Base-by-base conservation (phyloP, 1,140 invertebrate species). In the Leptopilina clavipes region DNA sequence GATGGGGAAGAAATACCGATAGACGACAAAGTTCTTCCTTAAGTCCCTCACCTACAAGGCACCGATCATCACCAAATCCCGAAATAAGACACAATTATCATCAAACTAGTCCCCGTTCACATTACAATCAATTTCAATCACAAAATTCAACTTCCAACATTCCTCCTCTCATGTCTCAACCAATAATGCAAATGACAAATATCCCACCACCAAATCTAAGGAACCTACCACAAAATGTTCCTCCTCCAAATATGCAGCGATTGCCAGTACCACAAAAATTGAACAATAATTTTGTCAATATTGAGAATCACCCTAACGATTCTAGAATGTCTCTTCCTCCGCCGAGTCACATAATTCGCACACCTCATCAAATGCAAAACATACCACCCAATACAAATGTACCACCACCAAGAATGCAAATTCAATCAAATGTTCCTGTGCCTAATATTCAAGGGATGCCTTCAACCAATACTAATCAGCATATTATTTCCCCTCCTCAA, bases 331-430 rank as follows among this genome's bases (percentile, higher is more conserved):
- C 88, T 1, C 83, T 85, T 17, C 86, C 84, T 7, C 86, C 86
- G 19, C 79, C 83, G 7, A 40, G 37, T 18, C 70, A 72, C 6
- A 72, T 73, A 1, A 54, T 73, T 52, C 12, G 71, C 10, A 37
- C 59, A 31, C 59, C 11, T n/a, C 59, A n/a, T 14, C 59, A 65
- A 0, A 76, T 88, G 11, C 85, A 85, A 71, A 78, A 31, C 25
- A 79, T 87, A 74, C 86, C 85, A 14, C 85, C 86, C 0, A 88
- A 89, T 45, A 89, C 89, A 0, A 89, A 84, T 14, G 75, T 90
- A 1, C 90, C 90, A 10, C 90, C 90, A 0, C 89, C 90, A 2
- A 85, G 83, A 31, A 82, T 89, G 71, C 85, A 85, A 31, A 82
- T 86, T 3, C 72, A 79, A 43, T 83, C 81, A 8, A 84, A 82